Evolutionary conservation across 1,140 invertebrate genomes (phyloP).

Genomic region (Drosophila paulistorum): DNA sequence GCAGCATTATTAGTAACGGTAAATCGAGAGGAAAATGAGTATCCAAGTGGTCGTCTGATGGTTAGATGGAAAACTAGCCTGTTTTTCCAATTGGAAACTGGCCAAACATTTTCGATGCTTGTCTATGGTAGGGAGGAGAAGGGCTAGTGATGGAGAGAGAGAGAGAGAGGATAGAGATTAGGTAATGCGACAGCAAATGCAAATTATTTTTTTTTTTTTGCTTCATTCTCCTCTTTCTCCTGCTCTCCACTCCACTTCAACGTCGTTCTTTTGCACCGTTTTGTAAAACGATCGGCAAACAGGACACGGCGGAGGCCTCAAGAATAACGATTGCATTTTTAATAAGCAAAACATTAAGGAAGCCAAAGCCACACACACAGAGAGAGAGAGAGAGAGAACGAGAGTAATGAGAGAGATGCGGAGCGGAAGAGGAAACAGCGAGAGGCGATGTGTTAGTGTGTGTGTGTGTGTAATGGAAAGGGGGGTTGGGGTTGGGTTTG

Average conservation of each 20-base stretch:
- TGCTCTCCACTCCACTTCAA: no score
- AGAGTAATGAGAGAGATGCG: background rate
- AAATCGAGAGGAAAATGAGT: background rate
- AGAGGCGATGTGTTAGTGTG: background rate
- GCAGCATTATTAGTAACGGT: background rate
- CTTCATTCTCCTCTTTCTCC: no score
- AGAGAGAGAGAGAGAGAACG: background rate
- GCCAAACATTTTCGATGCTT: background rate
- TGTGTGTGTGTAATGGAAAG: background rate
- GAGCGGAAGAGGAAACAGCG: background rate
- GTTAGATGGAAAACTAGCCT: slow-evolving; percentile 1
- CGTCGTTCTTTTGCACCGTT: background rate
- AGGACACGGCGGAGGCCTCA: slow-evolving; percentile 9
- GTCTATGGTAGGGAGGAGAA: no score
- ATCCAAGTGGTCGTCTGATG: background rate
- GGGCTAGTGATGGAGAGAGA: background rate
- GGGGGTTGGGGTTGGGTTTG: background rate
- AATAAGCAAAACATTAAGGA: slow-evolving; percentile 19
- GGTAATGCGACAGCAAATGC: slow-evolving; percentile 15
- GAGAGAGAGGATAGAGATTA: background rate
- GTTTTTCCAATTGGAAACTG: slow-evolving; percentile 3
- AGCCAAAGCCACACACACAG: background rate
- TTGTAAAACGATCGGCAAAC: slow-evolving; percentile 8
- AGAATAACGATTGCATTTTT: slow-evolving; percentile 19
- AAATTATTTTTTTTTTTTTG: background rate